Evolutionary conservation across 2,113 vertebrate species (phyloP).

Genomic region (Vanacampus margaritifer): DNA sequence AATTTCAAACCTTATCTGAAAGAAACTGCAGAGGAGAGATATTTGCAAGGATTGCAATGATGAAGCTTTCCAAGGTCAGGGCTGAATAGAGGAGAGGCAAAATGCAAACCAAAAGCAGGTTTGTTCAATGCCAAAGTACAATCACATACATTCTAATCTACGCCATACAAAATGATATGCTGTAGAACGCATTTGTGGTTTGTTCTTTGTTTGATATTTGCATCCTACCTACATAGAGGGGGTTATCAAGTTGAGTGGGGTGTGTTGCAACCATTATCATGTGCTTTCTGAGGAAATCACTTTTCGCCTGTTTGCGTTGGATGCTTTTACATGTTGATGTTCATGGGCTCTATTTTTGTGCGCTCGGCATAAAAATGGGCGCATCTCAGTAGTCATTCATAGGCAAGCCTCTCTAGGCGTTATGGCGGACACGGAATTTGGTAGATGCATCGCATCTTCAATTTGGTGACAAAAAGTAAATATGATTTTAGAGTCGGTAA

Average conservation of each 20-base stretch:
- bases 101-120: background rate
- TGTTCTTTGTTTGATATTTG: background rate
- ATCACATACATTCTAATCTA: background rate
- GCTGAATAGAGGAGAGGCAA: background rate
- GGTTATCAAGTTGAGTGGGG: background rate
- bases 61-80: background rate
- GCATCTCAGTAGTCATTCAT: too few relatives aligned
- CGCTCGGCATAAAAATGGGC: too few relatives aligned
- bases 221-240: background rate
- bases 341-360: too few relatives aligned
- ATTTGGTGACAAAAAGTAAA: too few relatives aligned
- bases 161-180: background rate
- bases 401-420: too few relatives aligned
- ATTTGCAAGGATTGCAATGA: background rate
- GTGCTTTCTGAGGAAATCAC: background rate
- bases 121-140: background rate
- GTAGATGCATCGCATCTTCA: too few relatives aligned
- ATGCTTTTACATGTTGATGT: background rate
- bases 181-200: background rate
- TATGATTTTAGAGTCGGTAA: too few relatives aligned
- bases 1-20: background rate
- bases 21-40: background rate
- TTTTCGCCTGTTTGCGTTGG: background rate
- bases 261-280: background rate
- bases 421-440: too few relatives aligned